Base-by-base conservation (phyloP, 2,797 vertebrate species). In the Pseudomugil gertrudae region DNA sequence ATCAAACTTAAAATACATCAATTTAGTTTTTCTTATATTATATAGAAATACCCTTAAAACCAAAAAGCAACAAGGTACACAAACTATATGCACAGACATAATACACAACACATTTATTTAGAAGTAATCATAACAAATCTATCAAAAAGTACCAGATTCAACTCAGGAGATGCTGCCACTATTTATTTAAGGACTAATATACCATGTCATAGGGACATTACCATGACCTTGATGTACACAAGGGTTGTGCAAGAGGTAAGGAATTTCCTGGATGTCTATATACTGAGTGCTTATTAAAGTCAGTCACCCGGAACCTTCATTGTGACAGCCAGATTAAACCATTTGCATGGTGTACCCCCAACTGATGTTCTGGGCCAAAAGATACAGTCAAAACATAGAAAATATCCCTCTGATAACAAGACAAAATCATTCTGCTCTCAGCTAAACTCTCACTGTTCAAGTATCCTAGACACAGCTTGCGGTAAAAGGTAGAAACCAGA, bases 321-420 rank as follows among this genome's bases (percentile, higher is more conserved):
- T 91, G 82, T 90, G 91, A 92, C 92, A 92, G 88, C 87, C 84
- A 90, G 85, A 91, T 91, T 85, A 92, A 86, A 86, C 77, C 82
- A 89, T 87, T 86, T 89, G 84, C 85, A 85, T 89, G 83, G 80
- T 86, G 79, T 83, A 87, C 71, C 77, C 66, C 77, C 54, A 57
- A 70, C 81, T 78, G 73, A 87, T 86, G 87, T 83, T 84, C 61
- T 83, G 76, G 76, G 69, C 82, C 74, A 85, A 86, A 89, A 85
- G 75, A 87, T 81, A 76, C 66, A 75, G 83, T 90, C 83, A 88
- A 92, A 90, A 91, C 76, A 84, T 33, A 56, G 36, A 86, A 83
- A 87, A 80, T 75, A 78, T 74, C 71, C 61, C 53, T 77, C 81
- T 78, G 75, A 88, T 81, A 84, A 76, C 57, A 57, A 76, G 76